phyloP scores from a whole-genome alignment of 2,797 vertebrate species.

The Todus mexicanus region DNA sequence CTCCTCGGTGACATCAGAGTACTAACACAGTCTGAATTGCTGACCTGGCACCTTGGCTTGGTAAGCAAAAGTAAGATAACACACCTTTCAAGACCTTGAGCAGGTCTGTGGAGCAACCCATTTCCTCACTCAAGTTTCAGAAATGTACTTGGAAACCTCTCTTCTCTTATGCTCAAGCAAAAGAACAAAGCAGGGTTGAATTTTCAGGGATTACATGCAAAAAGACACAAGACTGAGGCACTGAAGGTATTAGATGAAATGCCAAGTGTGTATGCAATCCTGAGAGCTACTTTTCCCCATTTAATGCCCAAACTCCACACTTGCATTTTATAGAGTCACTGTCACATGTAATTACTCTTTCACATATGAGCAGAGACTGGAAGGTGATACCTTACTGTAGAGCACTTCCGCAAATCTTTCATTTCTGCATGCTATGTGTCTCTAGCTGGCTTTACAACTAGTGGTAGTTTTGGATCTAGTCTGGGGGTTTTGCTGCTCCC shows the following conservation, averaged over 20 bases:
- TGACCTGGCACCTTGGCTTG: accelerated
- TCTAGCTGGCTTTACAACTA: neutral
- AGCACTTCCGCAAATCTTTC: neutral
- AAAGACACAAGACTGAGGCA: neutral
- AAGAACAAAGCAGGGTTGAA: neutral
- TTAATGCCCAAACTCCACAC: neutral
- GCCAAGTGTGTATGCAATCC: neutral
- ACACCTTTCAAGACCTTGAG: neutral
- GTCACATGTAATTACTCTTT: neutral
- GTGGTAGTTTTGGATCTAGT: neutral
- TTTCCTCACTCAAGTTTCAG: neutral
- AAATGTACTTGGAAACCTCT: neutral
- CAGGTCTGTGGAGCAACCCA: neutral
- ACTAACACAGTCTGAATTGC: too few relatives aligned
- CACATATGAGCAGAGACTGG: neutral
- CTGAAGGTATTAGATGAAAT: neutral
- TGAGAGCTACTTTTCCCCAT: neutral
- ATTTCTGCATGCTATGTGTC: neutral
- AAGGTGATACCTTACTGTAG: neutral
- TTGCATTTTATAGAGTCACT: neutral
- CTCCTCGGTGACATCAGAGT: neutral
- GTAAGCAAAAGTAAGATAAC: neutral
- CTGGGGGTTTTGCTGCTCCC: neutral
- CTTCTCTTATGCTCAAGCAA: neutral
- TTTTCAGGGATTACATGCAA: neutral